These are phyloP conservation scores for Borostomias antarcticus DNA, from an alignment of 2,797 vertebrate genomes.

Conservation along the genomic window DNA sequence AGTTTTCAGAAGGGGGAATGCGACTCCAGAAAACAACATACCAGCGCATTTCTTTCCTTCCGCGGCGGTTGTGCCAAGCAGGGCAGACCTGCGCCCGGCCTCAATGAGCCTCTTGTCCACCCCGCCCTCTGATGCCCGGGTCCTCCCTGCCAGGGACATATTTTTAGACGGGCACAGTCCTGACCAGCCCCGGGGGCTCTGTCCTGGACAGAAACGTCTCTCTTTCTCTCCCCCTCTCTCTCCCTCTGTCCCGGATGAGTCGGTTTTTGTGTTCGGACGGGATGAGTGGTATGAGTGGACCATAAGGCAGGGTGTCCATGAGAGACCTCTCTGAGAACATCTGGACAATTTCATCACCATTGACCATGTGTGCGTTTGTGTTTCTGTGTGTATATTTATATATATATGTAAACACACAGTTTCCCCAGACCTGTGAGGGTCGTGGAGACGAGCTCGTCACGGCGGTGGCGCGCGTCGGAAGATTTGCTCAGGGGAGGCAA, in stretches of 20 bases:
- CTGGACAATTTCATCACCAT: slow-evolving; percentile 7
- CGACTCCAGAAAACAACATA: slow-evolving; percentile 31
- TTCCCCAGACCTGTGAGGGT: background rate
- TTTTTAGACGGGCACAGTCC: slow-evolving; percentile 29
- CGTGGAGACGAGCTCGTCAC: background rate
- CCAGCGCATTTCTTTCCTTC: slow-evolving; percentile 35
- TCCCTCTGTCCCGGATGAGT: background rate
- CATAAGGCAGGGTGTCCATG: slow-evolving; percentile 8
- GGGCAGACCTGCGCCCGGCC: slow-evolving; percentile 25
- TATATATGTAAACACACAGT: background rate
- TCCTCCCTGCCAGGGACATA: slow-evolving; percentile 12
- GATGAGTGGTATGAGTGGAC: background rate
- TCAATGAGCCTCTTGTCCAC: slow-evolving; percentile 55
- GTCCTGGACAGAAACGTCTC: too few species aligned
- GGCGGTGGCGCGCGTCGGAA: background rate
- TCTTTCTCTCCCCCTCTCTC: background rate
- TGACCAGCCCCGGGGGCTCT: slow-evolving; percentile 2
- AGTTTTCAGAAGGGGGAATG: slow-evolving; percentile 16
- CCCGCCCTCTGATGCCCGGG: slow-evolving; percentile 22
- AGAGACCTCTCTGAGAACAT: slow-evolving; percentile 24
- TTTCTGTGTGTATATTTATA: too few species aligned
- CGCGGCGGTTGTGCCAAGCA: slow-evolving; percentile 31
- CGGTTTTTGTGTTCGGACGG: background rate
- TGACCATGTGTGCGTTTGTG: slow-evolving; percentile 2
- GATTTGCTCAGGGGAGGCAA: slow-evolving; percentile 27